Percentiles rank a stretch among this genome's conserved stretches.
phyloP scores from a whole-genome alignment of 2,113 vertebrate species.

The Heliornis fulica region DNA sequence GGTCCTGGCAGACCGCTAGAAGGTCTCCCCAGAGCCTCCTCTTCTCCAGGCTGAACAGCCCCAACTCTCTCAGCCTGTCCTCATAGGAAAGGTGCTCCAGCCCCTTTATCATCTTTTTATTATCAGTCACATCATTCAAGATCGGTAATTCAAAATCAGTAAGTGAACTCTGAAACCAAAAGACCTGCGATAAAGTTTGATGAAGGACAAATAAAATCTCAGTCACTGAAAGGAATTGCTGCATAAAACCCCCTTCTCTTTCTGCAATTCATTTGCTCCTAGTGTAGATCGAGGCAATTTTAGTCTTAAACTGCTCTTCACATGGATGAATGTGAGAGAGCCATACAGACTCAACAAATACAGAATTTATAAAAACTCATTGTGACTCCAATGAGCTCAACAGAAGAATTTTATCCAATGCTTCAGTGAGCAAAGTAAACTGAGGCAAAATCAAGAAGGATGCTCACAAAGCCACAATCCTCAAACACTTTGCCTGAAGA shows the following conservation, averaged over 20 bases:
- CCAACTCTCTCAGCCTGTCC: no score
- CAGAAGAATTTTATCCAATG: not conserved
- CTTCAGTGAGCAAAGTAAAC: slow-evolving; percentile 36
- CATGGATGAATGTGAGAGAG: not conserved
- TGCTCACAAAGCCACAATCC: not conserved
- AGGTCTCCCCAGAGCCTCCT: no score
- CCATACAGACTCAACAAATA: not conserved
- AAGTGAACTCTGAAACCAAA: not conserved
- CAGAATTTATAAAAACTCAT: not conserved
- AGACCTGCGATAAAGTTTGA: not conserved
- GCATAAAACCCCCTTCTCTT: not conserved
- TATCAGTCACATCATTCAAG: not conserved
- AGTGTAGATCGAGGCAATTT: slow-evolving; percentile 1
- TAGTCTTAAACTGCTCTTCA: not conserved
- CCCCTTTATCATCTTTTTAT: no score
- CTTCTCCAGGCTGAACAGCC: no score
- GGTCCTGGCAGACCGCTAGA: no score
- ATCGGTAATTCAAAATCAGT: not conserved
- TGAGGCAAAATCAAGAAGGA: not conserved
- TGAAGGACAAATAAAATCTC: not conserved
- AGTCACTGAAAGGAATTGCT: not conserved
- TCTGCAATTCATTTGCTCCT: not conserved
- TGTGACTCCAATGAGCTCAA: not conserved
- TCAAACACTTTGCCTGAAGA: not conserved
- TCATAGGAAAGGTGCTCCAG: no score